Evolutionary conservation across 2,113 vertebrate genomes (phyloP).

Genomic region (Reinhardtius hippoglossoides): DNA sequence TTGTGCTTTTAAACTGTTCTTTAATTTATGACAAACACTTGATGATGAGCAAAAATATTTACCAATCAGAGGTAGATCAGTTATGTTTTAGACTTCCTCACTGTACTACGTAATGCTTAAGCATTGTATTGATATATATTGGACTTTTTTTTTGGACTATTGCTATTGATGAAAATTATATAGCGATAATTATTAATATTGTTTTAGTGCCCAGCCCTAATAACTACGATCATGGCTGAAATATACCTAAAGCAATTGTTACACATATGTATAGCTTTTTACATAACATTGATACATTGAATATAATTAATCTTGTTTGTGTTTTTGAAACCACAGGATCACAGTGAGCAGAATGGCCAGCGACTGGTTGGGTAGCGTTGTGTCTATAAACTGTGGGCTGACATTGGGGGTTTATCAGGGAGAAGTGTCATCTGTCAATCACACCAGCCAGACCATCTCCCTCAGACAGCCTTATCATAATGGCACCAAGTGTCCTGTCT

Average conservation of each 20-base stretch:
- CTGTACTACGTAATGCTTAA: too few species aligned
- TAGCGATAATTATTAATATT: too few species aligned
- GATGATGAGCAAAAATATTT: too few species aligned
- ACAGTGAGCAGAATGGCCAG: conserved; percentile 80
- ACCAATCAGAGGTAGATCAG: too few species aligned
- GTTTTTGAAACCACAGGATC: conserved; percentile 13
- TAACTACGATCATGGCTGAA: not conserved
- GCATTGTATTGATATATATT: too few species aligned
- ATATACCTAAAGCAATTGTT: not conserved
- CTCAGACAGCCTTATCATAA: conserved; percentile 90
- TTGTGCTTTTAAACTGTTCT: too few species aligned
- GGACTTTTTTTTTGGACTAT: too few species aligned
- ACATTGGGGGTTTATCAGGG: conserved; percentile 90
- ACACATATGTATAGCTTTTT: too few species aligned
- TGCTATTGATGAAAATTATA: too few species aligned
- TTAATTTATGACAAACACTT: too few species aligned
- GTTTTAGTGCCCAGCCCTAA: not conserved
- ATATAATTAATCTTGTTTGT: not conserved
- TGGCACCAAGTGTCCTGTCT: conserved; percentile 89
- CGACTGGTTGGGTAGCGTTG: conserved; percentile 89
- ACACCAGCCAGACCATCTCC: conserved; percentile 90
- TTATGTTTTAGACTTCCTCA: too few species aligned
- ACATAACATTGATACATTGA: not conserved
- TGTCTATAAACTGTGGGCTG: conserved; percentile 90
- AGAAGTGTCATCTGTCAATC: conserved; percentile 88